Conservation (phyloP, 1,140 invertebrate species). For the Odontomachus brunneus region DNA sequence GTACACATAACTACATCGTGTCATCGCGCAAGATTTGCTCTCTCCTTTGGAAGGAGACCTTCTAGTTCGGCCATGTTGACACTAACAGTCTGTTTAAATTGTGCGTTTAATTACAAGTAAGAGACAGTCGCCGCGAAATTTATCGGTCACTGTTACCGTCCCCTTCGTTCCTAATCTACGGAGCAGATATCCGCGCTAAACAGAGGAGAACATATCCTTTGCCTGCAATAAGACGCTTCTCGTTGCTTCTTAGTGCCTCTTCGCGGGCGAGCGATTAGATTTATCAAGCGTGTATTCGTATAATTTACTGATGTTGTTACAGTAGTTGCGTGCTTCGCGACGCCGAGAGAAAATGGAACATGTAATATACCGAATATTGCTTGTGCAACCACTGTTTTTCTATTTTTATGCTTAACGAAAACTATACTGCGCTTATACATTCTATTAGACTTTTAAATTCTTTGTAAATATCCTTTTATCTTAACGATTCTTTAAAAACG, state of each 20-base stretch:
- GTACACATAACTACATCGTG: background rate
- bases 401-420: slow-evolving; percentile 10
- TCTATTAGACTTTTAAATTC: too few relatives aligned
- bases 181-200: slow-evolving; percentile 79
- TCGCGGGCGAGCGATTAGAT: slow-evolving; percentile 53
- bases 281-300: slow-evolving; percentile 54
- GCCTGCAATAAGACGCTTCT: slow-evolving; percentile 69
- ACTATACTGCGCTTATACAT: background rate
- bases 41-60: slow-evolving; percentile 58
- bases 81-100: slow-evolving; percentile 83
- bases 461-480: too few relatives aligned
- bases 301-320: slow-evolving; percentile 50
- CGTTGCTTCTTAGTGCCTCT: slow-evolving; percentile 65
- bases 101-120: slow-evolving; percentile 85
- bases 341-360: background rate
- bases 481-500: too few relatives aligned
- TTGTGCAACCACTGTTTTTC: background rate
- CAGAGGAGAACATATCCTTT: slow-evolving; percentile 69
- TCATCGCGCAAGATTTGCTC: slow-evolving; percentile 20
- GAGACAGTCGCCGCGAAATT: slow-evolving; percentile 82
- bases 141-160: slow-evolving; percentile 83
- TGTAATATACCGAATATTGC: background rate
- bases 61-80: slow-evolving; percentile 79
- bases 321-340: background rate
- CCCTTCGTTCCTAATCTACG: slow-evolving; percentile 82